phyloP scores from a whole-genome alignment of 2,113 vertebrate species.

The Saccopteryx bilineata region DNA sequence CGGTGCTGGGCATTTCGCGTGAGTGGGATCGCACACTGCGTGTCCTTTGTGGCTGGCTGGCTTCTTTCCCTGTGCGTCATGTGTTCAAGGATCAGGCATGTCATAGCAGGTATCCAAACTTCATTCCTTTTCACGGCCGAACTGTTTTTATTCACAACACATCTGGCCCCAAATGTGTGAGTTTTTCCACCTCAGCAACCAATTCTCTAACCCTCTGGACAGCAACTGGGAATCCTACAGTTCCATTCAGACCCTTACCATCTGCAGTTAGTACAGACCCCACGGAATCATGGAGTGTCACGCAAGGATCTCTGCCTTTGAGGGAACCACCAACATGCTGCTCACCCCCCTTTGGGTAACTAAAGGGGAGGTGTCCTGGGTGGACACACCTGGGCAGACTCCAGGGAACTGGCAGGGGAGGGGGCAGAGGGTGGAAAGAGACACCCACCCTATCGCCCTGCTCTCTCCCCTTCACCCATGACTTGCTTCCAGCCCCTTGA shows the following conservation, averaged over 20 bases:
- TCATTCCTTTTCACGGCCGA: not conserved
- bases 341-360: not conserved
- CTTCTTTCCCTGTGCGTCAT: not conserved
- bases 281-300: not conserved
- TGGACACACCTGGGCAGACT: not conserved
- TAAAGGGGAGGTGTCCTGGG: not conserved
- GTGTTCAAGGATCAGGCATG: not conserved
- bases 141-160: not conserved
- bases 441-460: not conserved
- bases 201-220: not conserved
- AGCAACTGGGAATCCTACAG: not conserved
- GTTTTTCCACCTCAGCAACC: not conserved
- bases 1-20: not conserved
- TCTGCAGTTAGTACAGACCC: not conserved
- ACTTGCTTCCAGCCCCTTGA: not conserved
- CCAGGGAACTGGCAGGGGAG: not conserved
- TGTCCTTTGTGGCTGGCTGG: not conserved
- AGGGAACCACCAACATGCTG: not conserved
- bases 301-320: not conserved
- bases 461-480: not conserved
- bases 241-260: not conserved
- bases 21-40: not conserved
- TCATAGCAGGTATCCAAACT: not conserved
- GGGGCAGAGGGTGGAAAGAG: not conserved
- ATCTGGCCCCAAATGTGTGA: not conserved